A percentile compares a stretch with the other conserved stretches of the same genome.
Conservation (phyloP, 2,113 vertebrate genomes). For the Dicentrarchus labrax region DNA sequence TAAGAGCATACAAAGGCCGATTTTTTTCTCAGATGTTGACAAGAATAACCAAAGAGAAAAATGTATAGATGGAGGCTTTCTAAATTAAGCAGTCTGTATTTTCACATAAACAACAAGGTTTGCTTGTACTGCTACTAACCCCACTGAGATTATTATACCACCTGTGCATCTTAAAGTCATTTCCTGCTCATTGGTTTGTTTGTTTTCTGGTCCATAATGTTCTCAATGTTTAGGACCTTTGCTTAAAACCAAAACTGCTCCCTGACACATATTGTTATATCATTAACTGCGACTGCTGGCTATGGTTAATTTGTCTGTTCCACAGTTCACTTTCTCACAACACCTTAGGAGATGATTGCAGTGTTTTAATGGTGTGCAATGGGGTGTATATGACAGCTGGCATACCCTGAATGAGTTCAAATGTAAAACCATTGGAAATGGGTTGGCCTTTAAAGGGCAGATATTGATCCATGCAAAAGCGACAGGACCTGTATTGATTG, state of each 20-base stretch:
- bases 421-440: background rate
- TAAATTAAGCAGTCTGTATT: background rate
- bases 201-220: background rate
- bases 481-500: background rate
- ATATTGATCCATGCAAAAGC: background rate
- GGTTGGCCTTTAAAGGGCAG: background rate
- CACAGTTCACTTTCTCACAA: background rate
- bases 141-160: background rate
- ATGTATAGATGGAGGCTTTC: background rate
- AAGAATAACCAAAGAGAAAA: conserved; percentile 8
- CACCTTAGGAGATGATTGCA: too few relatives aligned
- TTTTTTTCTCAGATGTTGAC: background rate
- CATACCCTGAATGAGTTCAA: background rate
- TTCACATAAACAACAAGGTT: background rate
- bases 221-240: background rate
- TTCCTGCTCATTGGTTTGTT: background rate
- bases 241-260: background rate
- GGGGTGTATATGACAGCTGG: background rate
- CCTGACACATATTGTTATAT: background rate
- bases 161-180: background rate
- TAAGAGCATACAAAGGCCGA: background rate
- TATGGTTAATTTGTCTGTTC: background rate
- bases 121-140: background rate
- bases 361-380: background rate
- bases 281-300: background rate